A percentile compares a stretch with the other conserved stretches of the same genome.
Evolutionary conservation across 2,888 invertebrate species (phyloP).

Genomic region (Tetragonula carbonaria): DNA sequence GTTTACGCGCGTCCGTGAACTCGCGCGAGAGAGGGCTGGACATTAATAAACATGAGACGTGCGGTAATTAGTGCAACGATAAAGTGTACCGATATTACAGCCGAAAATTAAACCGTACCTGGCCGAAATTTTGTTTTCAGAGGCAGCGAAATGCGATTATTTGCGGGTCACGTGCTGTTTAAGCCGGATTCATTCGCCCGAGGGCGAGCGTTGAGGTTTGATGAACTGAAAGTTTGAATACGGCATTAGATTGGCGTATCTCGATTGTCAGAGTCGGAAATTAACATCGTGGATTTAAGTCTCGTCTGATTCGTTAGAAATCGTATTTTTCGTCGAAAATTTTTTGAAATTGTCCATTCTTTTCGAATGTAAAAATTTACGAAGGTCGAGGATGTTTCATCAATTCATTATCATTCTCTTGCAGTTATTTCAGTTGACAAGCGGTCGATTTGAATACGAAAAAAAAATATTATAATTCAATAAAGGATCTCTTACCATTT

Average conservation of each 20-base stretch:
- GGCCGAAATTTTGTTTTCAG: conserved; percentile 42
- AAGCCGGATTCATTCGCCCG: not conserved
- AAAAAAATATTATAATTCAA: no score
- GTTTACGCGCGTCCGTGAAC: conserved; percentile 36
- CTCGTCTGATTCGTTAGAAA: not conserved
- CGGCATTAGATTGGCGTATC: not conserved
- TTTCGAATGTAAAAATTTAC: not conserved
- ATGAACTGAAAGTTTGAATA: not conserved
- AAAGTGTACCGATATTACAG: conserved; percentile 46
- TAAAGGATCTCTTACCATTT: not conserved
- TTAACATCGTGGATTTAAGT: not conserved
- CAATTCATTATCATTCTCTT: no score
- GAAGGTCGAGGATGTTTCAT: no score
- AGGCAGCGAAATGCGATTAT: conserved; percentile 2
- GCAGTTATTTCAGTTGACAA: no score
- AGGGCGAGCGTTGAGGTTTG: not conserved
- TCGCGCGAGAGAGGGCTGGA: conserved; percentile 19
- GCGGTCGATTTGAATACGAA: no score
- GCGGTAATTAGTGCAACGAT: conserved; percentile 61
- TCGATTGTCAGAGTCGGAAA: not conserved
- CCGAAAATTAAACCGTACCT: conserved; percentile 59
- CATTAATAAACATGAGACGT: conserved; percentile 62
- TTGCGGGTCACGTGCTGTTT: not conserved
- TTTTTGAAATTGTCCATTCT: not conserved
- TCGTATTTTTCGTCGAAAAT: no score